Percentiles rank a stretch among this genome's conserved stretches.
Evolutionary conservation across 1,140 invertebrate species (phyloP).

Genomic region (Pemphigus obesinymphae): DNA sequence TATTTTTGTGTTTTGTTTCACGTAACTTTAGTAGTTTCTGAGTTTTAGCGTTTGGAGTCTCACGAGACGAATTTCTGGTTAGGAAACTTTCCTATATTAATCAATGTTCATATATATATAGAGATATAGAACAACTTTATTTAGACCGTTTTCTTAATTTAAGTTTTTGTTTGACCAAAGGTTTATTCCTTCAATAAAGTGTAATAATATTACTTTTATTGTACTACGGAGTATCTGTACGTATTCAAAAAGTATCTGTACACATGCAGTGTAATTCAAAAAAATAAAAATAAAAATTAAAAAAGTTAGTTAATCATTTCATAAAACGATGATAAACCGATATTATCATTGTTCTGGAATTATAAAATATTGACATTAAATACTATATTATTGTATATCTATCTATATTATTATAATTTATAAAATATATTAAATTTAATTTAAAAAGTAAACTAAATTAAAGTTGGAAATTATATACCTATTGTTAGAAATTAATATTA

Average conservation of each 20-base stretch:
- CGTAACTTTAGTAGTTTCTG: background rate
- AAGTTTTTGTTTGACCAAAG: background rate
- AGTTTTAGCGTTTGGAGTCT: background rate
- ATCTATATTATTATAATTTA: no score
- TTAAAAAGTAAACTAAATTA: no score
- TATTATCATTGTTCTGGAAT: no score
- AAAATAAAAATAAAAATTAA: no score
- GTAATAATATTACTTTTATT: constrained; percentile 2
- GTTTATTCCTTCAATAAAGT: background rate
- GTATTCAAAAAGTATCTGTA: background rate
- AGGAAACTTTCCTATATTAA: constrained; percentile 7
- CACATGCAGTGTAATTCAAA: background rate
- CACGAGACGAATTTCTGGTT: background rate
- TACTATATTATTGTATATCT: no score
- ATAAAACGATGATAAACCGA: background rate
- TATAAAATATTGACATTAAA: no score
- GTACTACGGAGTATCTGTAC: background rate
- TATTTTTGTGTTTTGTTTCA: background rate
- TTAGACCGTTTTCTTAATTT: background rate
- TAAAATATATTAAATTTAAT: no score
- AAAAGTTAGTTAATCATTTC: no score
- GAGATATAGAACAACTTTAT: constrained; percentile 23
- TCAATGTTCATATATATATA: background rate
- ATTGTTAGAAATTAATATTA: no score
- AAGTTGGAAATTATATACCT: no score